These are phyloP conservation scores for Sebastes iracundus DNA, from an alignment of 2,797 vertebrate species.

Conservation along the genomic window DNA sequence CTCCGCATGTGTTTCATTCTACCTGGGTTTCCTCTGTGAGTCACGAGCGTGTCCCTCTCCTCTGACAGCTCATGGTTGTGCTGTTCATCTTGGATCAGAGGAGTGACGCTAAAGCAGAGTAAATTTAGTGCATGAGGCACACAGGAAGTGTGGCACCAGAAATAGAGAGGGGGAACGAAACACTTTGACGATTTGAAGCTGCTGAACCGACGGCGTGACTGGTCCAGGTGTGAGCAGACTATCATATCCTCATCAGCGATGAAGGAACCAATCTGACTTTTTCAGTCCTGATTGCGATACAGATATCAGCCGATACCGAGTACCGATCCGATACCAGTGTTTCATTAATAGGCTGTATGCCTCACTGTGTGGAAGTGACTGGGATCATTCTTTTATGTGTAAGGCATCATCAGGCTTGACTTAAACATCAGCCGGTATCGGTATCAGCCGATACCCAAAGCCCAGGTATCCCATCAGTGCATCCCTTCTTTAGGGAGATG, in stretches of 20 bases:
- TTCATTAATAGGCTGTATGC: no score
- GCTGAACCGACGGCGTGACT: background rate
- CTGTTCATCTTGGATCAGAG: conserved; percentile 32
- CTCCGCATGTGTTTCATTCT: background rate
- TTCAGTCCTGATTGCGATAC: no score
- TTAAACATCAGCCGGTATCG: no score
- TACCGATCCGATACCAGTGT: no score
- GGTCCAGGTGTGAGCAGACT: conserved; percentile 44
- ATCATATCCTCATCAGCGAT: background rate
- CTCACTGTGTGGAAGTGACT: no score
- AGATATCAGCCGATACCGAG: no score
- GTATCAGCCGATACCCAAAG: no score
- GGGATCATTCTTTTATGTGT: no score
- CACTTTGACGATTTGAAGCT: conserved; percentile 1
- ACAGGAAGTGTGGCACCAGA: conserved; percentile 32
- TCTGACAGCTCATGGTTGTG: conserved; percentile 15
- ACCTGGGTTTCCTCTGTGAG: conserved; percentile 26
- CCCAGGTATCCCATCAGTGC: no score
- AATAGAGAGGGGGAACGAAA: conserved; percentile 29
- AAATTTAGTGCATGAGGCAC: conserved; percentile 7
- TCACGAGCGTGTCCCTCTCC: conserved; percentile 7
- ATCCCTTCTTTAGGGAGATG: no score
- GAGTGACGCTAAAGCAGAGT: background rate
- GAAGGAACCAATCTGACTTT: background rate
- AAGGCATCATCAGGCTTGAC: no score